Evolutionary conservation across 2,797 vertebrate species (phyloP), one percentile per base, ranked within the genome.

Genomic region (Acrossocheilus fasciatus): DNA sequence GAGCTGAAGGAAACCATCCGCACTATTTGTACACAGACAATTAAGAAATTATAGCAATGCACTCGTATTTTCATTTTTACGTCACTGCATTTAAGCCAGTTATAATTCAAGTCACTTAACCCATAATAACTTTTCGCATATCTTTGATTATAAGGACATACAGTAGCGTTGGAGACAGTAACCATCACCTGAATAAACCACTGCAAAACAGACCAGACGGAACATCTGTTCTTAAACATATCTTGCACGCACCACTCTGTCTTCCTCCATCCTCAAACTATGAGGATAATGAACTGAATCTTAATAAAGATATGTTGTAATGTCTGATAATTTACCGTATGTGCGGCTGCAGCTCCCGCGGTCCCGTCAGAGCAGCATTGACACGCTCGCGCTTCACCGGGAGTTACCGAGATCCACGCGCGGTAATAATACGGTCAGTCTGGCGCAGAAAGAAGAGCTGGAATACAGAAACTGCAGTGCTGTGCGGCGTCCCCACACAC

Each of bases 381-480:
- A 87, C 30, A 83, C 88, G 74, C 81, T 47, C 45, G 70, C 52
- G 83, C 68, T 76, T 62, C 34, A 18, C 68, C 11, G 43, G 87
- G 66, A 39, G 85, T 74, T 54, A 54, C 43, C 41, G 75, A 30
- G 79, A 85, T 81, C 85, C 89, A 52, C 43, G 89, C 87, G 85
- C 84, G 76, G 85, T 84, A 76, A 86, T 82, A 34, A 81, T 85
- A 91, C 4, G 80, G 36, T 89, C 87, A 91, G 88, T 91, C 92
- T 91, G 93, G 89, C 88, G 90, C 89, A 87, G 47, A 87, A 81
- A 75, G 20, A 66, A 86, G 57, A 91, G 77, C 90, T 81, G 89
- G 88, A 87, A 88, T 23, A 91, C 89, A 80, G 87, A 89, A 92
- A 91, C 93, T 92, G 94, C 94, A 94, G 88, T 94, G 92, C 91